Evolutionary conservation across 1,140 invertebrate genomes (phyloP).

Genomic region (Elysia chlorotica): DNA sequence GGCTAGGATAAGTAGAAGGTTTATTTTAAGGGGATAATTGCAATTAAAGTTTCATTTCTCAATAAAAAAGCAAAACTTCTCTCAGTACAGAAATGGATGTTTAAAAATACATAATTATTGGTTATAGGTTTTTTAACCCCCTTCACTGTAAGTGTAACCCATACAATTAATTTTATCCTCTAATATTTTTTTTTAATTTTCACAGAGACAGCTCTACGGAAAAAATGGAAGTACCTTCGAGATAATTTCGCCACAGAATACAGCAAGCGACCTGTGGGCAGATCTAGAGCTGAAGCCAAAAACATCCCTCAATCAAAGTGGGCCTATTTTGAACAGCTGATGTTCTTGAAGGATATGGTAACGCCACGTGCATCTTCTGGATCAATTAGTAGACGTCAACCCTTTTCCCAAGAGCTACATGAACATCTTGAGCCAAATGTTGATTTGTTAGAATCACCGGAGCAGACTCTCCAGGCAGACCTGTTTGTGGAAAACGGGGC

Average conservation of each 20-base stretch:
- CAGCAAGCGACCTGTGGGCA: neutral
- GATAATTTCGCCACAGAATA: neutral
- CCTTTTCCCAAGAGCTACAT: neutral
- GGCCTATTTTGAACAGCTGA: neutral
- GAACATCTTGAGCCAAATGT: neutral
- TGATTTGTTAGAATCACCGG: neutral
- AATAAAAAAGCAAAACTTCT: no score
- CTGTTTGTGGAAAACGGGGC: neutral
- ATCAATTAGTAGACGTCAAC: neutral
- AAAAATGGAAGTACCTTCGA: neutral
- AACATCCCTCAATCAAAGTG: neutral
- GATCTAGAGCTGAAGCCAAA: neutral
- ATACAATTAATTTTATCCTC: no score
- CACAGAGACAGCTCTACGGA: neutral
- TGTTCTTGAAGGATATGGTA: conserved; percentile 9
- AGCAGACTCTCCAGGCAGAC: neutral
- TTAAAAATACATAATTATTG: no score
- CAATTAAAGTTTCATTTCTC: no score
- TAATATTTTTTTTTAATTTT: neutral
- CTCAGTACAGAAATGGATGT: no score
- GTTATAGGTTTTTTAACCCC: no score
- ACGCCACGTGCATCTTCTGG: neutral
- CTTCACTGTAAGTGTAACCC: no score
- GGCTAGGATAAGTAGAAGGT: no score
- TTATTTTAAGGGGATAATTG: no score